Conservation (phyloP, 2,113 vertebrate genomes). For the Damaliscus lunatus region DNA sequence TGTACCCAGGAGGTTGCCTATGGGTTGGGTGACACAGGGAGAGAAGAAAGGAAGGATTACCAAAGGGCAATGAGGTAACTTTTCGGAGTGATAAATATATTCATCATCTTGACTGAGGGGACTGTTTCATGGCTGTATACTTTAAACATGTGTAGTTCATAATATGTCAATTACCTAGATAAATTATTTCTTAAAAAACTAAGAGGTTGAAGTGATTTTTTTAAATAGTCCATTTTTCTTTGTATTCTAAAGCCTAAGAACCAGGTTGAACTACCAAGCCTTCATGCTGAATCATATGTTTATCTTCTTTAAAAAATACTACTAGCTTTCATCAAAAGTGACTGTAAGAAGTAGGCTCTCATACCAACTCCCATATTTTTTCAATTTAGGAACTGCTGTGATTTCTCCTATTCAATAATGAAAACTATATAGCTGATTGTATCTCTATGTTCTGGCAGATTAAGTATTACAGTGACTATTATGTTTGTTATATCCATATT, state of each 20-base stretch:
- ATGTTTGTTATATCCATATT: background rate
- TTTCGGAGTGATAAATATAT: background rate
- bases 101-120: background rate
- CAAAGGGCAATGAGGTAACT: background rate
- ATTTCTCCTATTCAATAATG: background rate
- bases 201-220: background rate
- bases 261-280: background rate
- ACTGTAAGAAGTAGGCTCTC: background rate
- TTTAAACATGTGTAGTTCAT: background rate
- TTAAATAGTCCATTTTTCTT: background rate
- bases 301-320: background rate
- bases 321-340: background rate
- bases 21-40: background rate
- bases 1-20: background rate
- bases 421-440: background rate
- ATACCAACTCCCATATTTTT: background rate
- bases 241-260: background rate
- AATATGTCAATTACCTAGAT: background rate
- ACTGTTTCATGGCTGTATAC: background rate
- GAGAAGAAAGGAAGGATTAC: background rate
- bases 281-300: background rate
- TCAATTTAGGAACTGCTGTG: background rate
- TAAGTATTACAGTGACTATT: background rate
- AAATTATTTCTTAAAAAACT: background rate
- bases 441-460: background rate